phyloP scores from a whole-genome alignment of 2,113 vertebrate species.

The Brachirus orientalis region DNA sequence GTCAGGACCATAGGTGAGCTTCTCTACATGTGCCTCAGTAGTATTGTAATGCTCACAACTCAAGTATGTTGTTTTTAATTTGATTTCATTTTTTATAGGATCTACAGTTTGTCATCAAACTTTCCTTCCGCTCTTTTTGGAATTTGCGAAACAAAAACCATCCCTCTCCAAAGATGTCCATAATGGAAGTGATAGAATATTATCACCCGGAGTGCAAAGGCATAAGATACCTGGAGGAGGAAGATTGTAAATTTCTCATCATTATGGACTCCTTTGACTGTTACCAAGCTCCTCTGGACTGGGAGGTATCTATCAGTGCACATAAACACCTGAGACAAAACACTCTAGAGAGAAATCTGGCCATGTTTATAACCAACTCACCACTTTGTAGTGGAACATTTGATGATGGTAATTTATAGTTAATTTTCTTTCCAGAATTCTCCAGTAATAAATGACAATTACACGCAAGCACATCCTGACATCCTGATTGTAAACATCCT shows the following conservation, averaged over 20 bases:
- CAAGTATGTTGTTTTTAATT: neutral
- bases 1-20: too few relatives aligned
- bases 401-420: neutral
- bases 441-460: slow-evolving; percentile 43
- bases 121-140: slow-evolving; percentile 68
- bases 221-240: slow-evolving; percentile 50
- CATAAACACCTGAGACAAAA: neutral
- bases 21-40: too few relatives aligned
- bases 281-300: slow-evolving; percentile 68
- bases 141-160: slow-evolving; percentile 10
- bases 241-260: slow-evolving; percentile 67
- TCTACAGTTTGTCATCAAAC: slow-evolving; percentile 74
- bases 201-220: slow-evolving; percentile 46
- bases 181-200: slow-evolving; percentile 62
- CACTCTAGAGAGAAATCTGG: too few relatives aligned
- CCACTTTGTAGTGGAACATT: neutral
- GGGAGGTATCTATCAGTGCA: slow-evolving; percentile 56
- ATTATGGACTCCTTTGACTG: slow-evolving; percentile 78
- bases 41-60: too few relatives aligned
- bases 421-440: slow-evolving; percentile 46
- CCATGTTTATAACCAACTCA: neutral
- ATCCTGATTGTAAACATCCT: slow-evolving; percentile 77
- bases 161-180: slow-evolving; percentile 20
- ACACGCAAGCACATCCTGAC: slow-evolving; percentile 42
- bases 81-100: slow-evolving; percentile 47